Evolutionary conservation across 2,888 invertebrate genomes (phyloP).

Genomic region (Eupithecia insigniata): DNA sequence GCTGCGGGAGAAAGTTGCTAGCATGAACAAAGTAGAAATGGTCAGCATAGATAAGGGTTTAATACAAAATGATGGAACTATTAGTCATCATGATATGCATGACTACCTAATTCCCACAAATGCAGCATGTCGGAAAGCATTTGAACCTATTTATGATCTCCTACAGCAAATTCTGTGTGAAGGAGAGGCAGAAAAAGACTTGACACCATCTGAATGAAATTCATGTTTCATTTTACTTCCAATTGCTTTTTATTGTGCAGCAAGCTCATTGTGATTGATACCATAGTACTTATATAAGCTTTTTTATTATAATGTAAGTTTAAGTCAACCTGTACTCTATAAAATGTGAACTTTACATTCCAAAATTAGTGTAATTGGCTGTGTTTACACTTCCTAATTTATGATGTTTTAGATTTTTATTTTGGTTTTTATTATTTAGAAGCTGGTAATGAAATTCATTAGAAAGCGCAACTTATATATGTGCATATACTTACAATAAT

Average conservation of each 20-base stretch:
- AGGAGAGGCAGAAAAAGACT: slow-evolving; percentile 89
- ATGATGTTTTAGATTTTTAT: slow-evolving; percentile 44
- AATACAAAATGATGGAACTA: slow-evolving; percentile 90
- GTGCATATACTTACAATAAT: too few species aligned
- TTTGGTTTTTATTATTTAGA: slow-evolving; percentile 43
- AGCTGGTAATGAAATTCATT: too few species aligned
- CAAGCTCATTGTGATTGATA: slow-evolving; percentile 78
- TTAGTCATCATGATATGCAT: slow-evolving; percentile 95
- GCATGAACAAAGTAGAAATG: slow-evolving; percentile 89
- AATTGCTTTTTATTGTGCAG: slow-evolving; percentile 67
- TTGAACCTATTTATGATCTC: slow-evolving; percentile 92
- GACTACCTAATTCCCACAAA: slow-evolving; percentile 95
- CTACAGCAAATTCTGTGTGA: slow-evolving; percentile 90
- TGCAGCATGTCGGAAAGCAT: slow-evolving; percentile 93
- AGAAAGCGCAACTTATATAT: too few species aligned
- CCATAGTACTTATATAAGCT: slow-evolving; percentile 80
- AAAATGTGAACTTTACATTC: slow-evolving; percentile 73
- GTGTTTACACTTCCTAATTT: slow-evolving; percentile 60
- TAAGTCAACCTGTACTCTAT: slow-evolving; percentile 62
- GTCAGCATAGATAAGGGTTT: slow-evolving; percentile 92
- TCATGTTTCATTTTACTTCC: slow-evolving; percentile 44
- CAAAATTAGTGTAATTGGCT: slow-evolving; percentile 75
- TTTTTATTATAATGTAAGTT: slow-evolving; percentile 67
- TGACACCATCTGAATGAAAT: slow-evolving; percentile 88
- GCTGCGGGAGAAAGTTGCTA: slow-evolving; percentile 86